These are phyloP conservation scores for Anabas testudineus DNA, from an alignment of 2,797 vertebrate genomes.

Conservation along the genomic window DNA sequence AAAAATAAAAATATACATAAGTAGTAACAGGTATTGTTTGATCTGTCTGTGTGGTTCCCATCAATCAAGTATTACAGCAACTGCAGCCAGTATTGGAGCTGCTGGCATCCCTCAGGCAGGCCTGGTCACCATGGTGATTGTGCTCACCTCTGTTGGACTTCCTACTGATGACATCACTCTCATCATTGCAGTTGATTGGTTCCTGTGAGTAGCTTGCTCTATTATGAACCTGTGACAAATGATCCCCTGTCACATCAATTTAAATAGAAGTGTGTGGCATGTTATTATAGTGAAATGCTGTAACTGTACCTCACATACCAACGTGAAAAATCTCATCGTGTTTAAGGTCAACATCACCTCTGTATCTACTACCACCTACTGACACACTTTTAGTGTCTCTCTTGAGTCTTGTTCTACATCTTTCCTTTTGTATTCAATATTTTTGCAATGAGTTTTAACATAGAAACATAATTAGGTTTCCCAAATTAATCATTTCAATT, in stretches of 20 bases:
- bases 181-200: constrained; percentile 99
- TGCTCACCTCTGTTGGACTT: constrained; percentile 96
- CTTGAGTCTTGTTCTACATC: constrained; percentile 82
- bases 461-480: constrained; percentile 90
- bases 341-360: constrained; percentile 59
- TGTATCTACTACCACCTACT: constrained; percentile 74
- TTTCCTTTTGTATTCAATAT: constrained; percentile 77
- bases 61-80: constrained; percentile 92
- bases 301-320: constrained; percentile 6
- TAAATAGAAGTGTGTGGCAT: background rate
- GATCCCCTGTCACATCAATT: background rate
- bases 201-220: constrained; percentile 90
- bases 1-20: background rate
- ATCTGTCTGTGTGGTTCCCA: constrained; percentile 17
- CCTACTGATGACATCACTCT: constrained; percentile 98
- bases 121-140: constrained; percentile 98
- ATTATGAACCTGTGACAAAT: background rate
- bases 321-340: constrained; percentile 37
- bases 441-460: constrained; percentile 85
- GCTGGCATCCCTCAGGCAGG: constrained; percentile 98
- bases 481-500: constrained; percentile 88
- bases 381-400: constrained; percentile 81
- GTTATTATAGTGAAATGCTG: background rate
- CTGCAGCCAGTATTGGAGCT: constrained; percentile 96
- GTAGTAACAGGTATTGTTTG: background rate